phyloP scores from a whole-genome alignment of 2,797 vertebrate species.

The Chloroceryle inda region DNA sequence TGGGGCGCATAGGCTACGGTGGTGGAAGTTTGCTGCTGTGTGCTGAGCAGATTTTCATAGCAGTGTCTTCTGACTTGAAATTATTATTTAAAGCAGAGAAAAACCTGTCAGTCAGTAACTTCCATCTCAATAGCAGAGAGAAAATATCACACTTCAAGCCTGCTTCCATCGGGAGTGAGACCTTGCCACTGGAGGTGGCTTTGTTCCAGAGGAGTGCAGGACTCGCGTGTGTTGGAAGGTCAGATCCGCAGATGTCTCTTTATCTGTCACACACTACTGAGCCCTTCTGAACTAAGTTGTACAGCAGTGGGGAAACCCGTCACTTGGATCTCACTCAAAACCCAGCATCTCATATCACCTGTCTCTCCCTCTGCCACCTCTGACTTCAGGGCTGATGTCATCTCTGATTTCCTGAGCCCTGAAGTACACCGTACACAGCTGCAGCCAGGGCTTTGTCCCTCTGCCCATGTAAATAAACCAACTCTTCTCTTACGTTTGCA shows the following conservation, averaged over 20 bases:
- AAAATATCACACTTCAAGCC: not conserved
- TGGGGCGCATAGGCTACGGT: fast-evolving
- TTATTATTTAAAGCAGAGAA: not conserved
- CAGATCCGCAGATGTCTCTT: fast-evolving
- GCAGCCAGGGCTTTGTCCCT: not conserved
- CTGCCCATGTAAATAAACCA: not conserved
- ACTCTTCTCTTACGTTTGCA: not conserved
- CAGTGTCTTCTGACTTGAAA: not conserved
- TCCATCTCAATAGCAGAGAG: not conserved
- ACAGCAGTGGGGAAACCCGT: not conserved
- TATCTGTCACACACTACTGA: not conserved
- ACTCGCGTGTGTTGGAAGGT: not conserved
- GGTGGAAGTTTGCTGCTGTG: not conserved
- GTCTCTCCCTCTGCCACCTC: not conserved
- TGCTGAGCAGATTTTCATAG: not conserved
- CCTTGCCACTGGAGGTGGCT: not conserved
- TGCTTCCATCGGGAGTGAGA: not conserved
- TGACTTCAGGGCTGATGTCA: not conserved
- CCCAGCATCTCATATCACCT: fast-evolving
- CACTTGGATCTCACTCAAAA: not conserved
- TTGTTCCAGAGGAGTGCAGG: not conserved
- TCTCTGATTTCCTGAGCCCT: not conserved
- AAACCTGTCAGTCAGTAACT: not conserved
- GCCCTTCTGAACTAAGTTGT: not conserved
- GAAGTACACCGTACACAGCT: not conserved